These are phyloP conservation scores for Drosophila pseudotalamancana DNA, from an alignment of 2,888 invertebrate species.

Conservation along the genomic window DNA sequence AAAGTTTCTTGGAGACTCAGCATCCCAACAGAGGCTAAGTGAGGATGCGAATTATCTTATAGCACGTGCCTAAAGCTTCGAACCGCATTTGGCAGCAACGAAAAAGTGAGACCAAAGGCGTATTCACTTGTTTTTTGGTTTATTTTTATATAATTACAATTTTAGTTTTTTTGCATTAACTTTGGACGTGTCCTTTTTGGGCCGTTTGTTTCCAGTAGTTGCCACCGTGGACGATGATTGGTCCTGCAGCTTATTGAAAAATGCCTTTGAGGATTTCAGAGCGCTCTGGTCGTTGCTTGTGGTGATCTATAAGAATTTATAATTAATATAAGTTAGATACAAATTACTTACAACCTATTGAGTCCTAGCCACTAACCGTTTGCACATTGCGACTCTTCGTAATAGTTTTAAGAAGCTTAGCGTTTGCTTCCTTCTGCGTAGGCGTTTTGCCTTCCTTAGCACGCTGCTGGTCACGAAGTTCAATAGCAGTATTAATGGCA, in stretches of 20 bases:
- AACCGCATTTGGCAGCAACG: conserved; percentile 9
- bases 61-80: conserved; percentile 59
- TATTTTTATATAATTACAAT: conserved; percentile 83
- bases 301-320: conserved; percentile 63
- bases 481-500: conserved; percentile 85
- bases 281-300: conserved; percentile 84
- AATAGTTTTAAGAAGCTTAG: conserved; percentile 87
- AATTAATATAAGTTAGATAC: background rate
- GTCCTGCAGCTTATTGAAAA: conserved; percentile 94
- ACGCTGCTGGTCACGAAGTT: conserved; percentile 85
- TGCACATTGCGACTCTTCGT: conserved; percentile 88
- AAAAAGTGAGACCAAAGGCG: conserved; percentile 2
- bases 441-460: conserved; percentile 84
- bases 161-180: conserved; percentile 87
- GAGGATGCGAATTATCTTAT: conserved; percentile 24
- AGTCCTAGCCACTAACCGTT: conserved; percentile 84
- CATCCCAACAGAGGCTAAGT: conserved; percentile 4
- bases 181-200: conserved; percentile 84
- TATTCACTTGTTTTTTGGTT: conserved; percentile 23
- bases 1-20: conserved; percentile 14
- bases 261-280: conserved; percentile 91
- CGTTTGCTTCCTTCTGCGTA: conserved; percentile 85
- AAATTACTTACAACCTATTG: background rate
- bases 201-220: conserved; percentile 55
- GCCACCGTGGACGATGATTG: conserved; percentile 85